A percentile compares a stretch with the other conserved stretches of the same genome.
phyloP scores from a whole-genome alignment of 2,113 vertebrate genomes.

The Clarias macrocephalus region DNA sequence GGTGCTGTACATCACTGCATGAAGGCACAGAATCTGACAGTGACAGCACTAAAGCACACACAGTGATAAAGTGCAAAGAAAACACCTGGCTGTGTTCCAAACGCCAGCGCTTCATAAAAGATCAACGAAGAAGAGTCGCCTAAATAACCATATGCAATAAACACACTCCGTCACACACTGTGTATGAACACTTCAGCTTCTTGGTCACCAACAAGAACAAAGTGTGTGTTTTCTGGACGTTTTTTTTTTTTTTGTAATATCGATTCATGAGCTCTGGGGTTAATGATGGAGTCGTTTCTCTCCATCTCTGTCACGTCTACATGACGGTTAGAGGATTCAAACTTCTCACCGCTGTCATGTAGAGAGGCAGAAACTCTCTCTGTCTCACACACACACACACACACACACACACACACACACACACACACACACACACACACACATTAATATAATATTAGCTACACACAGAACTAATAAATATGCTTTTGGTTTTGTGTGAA shows the following conservation, averaged over 20 bases:
- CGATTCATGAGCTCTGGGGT: neutral
- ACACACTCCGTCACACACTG: neutral
- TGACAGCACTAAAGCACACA: conserved; percentile 7
- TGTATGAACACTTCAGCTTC: neutral
- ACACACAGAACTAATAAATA: neutral
- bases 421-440: conserved; percentile 1
- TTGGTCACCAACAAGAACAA: neutral
- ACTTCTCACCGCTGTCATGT: neutral
- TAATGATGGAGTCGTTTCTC: neutral
- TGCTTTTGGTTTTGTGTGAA: neutral
- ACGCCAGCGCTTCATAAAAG: neutral
- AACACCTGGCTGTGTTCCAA: neutral
- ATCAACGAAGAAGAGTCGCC: neutral
- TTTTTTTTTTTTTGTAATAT: neutral
- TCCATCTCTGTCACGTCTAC: neutral
- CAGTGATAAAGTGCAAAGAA: conserved; percentile 21
- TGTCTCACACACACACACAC: neutral
- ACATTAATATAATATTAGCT: neutral
- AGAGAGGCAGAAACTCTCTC: neutral
- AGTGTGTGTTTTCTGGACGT: neutral
- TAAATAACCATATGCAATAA: neutral
- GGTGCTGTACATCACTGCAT: conserved; percentile 68
- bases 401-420: neutral
- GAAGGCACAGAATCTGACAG: conserved; percentile 73
- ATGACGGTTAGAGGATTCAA: neutral